Percentiles rank a stretch among this genome's conserved stretches.
phyloP scores from a whole-genome alignment of 2,113 vertebrate species.

The Peromyscus maniculatus region DNA sequence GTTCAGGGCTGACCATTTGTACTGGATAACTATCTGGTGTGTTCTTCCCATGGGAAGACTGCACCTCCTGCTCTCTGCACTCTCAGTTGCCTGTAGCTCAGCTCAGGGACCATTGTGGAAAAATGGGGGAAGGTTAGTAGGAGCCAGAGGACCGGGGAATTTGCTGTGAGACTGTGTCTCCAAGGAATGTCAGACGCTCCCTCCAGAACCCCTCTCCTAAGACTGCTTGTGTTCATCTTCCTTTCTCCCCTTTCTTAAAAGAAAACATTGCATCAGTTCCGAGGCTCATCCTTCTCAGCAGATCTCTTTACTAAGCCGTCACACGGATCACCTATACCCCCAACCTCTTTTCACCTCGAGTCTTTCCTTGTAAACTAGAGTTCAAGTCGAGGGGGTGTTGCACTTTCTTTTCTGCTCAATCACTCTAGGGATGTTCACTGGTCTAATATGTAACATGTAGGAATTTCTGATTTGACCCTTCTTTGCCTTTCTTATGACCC shows the following conservation, averaged over 20 bases:
- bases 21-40: too few relatives aligned
- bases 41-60: neutral
- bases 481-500: neutral
- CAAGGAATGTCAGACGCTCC: fast-evolving
- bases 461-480: neutral
- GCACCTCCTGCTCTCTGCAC: neutral
- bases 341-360: neutral
- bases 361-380: neutral
- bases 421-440: neutral
- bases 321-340: neutral
- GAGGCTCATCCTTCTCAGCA: neutral
- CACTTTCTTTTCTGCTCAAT: neutral
- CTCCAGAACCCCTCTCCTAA: neutral
- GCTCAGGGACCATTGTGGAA: neutral
- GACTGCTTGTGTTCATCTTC: neutral
- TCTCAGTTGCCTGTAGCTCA: neutral
- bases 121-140: neutral
- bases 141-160: neutral
- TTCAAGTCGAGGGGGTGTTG: neutral
- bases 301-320: neutral
- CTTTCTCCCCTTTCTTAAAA: neutral
- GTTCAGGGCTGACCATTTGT: neutral
- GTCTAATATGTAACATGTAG: neutral
- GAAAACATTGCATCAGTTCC: neutral
- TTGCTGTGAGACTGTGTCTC: neutral